Percentiles rank a stretch among this genome's conserved stretches.
phyloP scores from a whole-genome alignment of 2,888 invertebrate species.

The Eupithecia subfuscata region DNA sequence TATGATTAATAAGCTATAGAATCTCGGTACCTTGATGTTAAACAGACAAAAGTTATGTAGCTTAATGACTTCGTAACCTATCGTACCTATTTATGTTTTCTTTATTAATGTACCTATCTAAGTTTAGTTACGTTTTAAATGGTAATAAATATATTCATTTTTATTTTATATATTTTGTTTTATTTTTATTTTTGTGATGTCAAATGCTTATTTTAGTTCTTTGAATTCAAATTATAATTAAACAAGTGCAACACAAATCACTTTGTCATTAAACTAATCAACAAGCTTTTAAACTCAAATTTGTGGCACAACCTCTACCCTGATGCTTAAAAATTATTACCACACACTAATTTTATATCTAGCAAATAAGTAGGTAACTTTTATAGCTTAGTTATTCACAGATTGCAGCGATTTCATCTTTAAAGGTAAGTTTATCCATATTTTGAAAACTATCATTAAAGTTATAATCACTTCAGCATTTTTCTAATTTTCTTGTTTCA shows the following conservation, averaged over 20 bases:
- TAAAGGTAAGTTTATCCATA: conserved; percentile 26
- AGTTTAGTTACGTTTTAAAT: conserved; percentile 76
- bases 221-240: background rate
- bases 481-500: background rate
- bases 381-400: conserved; percentile 23
- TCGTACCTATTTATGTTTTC: conserved; percentile 55
- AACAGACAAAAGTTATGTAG: conserved; percentile 46
- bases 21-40: conserved; percentile 75
- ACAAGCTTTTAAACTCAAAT: conserved; percentile 5
- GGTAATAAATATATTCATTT: conserved; percentile 83
- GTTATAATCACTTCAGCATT: background rate
- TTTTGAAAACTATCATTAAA: background rate
- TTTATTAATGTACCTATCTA: conserved; percentile 58
- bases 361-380: conserved; percentile 11
- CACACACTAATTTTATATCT: background rate
- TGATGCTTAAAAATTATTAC: conserved; percentile 10
- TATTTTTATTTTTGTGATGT: conserved; percentile 72
- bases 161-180: conserved; percentile 82
- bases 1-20: conserved; percentile 62
- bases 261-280: conserved; percentile 6
- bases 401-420: conserved; percentile 17
- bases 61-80: conserved; percentile 44
- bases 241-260: conserved; percentile 1
- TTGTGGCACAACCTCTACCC: conserved; percentile 1
- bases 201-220: conserved; percentile 24